Percentiles rank a stretch among this genome's conserved stretches.
These are phyloP conservation scores for Lordiphosa collinella DNA, from an alignment of 1,140 invertebrate genomes.

Conservation along the genomic window DNA sequence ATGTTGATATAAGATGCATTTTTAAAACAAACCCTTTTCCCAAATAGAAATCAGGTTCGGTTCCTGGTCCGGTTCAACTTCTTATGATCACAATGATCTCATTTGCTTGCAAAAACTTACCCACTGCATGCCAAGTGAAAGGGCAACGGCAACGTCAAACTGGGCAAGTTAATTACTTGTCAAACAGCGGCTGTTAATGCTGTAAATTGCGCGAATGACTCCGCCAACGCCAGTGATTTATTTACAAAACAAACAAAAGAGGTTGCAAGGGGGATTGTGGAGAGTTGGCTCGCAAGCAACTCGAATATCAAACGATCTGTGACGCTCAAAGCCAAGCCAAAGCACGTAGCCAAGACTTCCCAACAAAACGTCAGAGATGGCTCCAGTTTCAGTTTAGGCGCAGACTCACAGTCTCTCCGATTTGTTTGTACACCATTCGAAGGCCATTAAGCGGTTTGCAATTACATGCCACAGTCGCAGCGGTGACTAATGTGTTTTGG, in stretches of 20 bases:
- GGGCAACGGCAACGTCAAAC: constrained; percentile 18
- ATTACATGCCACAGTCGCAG: constrained; percentile 39
- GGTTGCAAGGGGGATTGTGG: not conserved
- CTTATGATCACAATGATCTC: not conserved
- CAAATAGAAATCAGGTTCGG: too few relatives aligned
- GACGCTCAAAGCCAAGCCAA: constrained; percentile 51
- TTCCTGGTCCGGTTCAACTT: too few relatives aligned
- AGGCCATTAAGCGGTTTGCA: constrained; percentile 50
- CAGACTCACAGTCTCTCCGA: constrained; percentile 13
- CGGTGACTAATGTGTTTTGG: too few relatives aligned
- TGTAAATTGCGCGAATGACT: constrained; percentile 69
- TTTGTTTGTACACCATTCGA: constrained; percentile 35
- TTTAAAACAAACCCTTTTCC: too few relatives aligned
- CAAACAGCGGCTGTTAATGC: constrained; percentile 60
- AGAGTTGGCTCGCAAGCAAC: constrained; percentile 11
- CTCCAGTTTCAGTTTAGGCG: constrained; percentile 35
- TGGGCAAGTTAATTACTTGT: constrained; percentile 67
- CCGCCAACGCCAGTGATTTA: constrained; percentile 50
- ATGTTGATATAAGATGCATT: too few relatives aligned
- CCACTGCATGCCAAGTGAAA: not conserved
- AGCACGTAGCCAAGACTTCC: constrained; percentile 36
- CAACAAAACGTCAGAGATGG: not conserved
- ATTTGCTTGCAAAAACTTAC: not conserved
- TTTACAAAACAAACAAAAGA: constrained; percentile 65
- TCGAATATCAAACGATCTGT: constrained; percentile 72